Percentiles rank a stretch among this genome's conserved stretches.
phyloP scores from a whole-genome alignment of 2,113 vertebrate genomes.

The Sinocyclocheilus rhinocerous region DNA sequence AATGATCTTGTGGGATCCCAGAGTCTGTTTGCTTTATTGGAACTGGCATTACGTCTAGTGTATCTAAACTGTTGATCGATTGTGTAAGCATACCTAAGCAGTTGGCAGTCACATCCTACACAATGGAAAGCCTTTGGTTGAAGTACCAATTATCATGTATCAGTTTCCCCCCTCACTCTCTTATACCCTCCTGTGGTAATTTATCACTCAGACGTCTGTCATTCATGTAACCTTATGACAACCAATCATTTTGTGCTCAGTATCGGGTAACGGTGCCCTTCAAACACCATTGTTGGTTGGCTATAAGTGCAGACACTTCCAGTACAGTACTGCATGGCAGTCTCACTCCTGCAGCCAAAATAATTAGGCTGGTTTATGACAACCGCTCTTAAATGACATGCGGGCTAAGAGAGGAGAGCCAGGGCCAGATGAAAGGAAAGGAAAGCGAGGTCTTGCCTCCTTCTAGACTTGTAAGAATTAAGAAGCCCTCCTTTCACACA shows the following conservation, averaged over 20 bases:
- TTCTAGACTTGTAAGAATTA: constrained; percentile 55
- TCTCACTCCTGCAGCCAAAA: constrained; percentile 6
- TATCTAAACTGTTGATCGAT: constrained; percentile 27
- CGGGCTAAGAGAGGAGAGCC: no score
- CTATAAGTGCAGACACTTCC: constrained; percentile 14
- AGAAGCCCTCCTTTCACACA: no score
- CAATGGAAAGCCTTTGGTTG: neutral
- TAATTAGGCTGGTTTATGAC: constrained; percentile 55
- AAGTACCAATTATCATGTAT: neutral
- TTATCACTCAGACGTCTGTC: constrained; percentile 36
- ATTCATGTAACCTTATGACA: neutral
- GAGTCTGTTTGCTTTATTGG: constrained; percentile 13
- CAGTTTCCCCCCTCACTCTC: neutral
- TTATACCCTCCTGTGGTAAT: neutral
- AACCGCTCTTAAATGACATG: constrained; percentile 48
- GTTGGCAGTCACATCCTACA: neutral
- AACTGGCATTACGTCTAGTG: neutral
- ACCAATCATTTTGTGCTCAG: neutral
- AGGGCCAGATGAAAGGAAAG: constrained; percentile 47
- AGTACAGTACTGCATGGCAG: neutral
- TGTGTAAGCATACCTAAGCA: constrained; percentile 21
- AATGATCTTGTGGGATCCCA: constrained; percentile 4
- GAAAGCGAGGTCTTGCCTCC: constrained; percentile 27
- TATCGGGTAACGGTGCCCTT: constrained; percentile 23
- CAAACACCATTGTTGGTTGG: neutral